Evolutionary conservation across 2,113 vertebrate species (phyloP), one percentile per base, ranked within the genome.

Genomic region (Tragelaphus buxtoni): DNA sequence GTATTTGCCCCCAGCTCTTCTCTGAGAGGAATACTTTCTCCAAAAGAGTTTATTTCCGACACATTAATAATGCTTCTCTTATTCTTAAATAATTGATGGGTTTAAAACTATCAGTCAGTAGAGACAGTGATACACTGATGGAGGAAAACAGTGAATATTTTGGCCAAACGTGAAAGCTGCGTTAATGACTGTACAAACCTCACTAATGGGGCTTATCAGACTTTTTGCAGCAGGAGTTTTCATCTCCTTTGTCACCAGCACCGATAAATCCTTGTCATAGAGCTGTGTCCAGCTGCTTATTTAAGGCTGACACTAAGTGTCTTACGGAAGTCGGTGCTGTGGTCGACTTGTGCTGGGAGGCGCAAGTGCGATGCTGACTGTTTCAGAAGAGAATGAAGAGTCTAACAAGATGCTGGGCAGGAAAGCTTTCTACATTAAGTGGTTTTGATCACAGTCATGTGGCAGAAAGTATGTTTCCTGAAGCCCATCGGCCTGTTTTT

Each of bases 51-150:
- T 53, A 84, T 63, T 96, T 93, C 65, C 69, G 13, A 77, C 45
- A 56, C 84, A 39, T 84, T 89, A 86, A 82, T 56, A 85, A 86
- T 61, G n/a, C 17, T 72, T 90, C 30, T 56, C 24, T 89, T 86
- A 58, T 72, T 58, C 61, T 90, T 86, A 89, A 97, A 77, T 96
- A 95, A 96, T 86, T 89, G 60, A 86, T 91, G 63, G 35, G 72
- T 69, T 97, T 89, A 53, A 91, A 93, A 93, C 82, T 95, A 89
- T 45, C 58, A 60, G 60, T 81, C 72, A 91, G 18, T 35, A 81
- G 55, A 95, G 85, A 74, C 11, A 51, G 47, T 20, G 69, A 74
- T 88, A 49, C 53, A 51, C 3, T 10, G 65, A 79, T 63, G 28
- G 22, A 76, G 22, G 28, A 77, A 95, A 95, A 81, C n/a, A 77